phyloP scores from a whole-genome alignment of 2,113 vertebrate species.

The Chionomys nivalis region DNA sequence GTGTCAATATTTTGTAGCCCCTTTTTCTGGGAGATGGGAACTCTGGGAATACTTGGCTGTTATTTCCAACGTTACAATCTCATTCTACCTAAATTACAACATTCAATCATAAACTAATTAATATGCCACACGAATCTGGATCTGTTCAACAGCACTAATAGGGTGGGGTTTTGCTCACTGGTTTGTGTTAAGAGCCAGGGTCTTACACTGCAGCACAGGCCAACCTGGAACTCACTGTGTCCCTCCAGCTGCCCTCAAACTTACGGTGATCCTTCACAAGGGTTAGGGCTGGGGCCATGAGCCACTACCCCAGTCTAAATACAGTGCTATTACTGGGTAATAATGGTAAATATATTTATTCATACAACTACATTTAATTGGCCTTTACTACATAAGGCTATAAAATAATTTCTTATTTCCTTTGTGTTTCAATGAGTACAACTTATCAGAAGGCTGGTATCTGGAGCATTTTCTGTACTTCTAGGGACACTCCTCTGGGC shows the following conservation, averaged over 20 bases:
- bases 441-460: constrained; percentile 60
- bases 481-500: neutral
- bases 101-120: constrained; percentile 66
- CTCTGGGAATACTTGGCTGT: constrained; percentile 40
- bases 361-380: constrained; percentile 65
- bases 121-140: neutral
- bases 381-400: constrained; percentile 56
- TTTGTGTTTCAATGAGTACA: constrained; percentile 47
- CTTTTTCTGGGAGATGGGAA: neutral
- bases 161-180: neutral
- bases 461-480: neutral
- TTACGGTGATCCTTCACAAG: neutral
- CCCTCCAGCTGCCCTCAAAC: neutral
- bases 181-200: neutral
- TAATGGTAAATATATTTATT: constrained; percentile 65
- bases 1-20: neutral
- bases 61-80: constrained; percentile 67
- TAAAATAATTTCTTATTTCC: constrained; percentile 58
- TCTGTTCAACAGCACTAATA: constrained; percentile 53
- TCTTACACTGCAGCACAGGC: neutral
- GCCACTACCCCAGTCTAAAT: constrained; percentile 24
- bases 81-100: constrained; percentile 27
- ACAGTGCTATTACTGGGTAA: constrained; percentile 54
- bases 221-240: neutral
- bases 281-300: neutral